Percentiles rank a stretch among this genome's conserved stretches.
Evolutionary conservation across 2,888 invertebrate genomes (phyloP).

Genomic region (Pinctada fucata): DNA sequence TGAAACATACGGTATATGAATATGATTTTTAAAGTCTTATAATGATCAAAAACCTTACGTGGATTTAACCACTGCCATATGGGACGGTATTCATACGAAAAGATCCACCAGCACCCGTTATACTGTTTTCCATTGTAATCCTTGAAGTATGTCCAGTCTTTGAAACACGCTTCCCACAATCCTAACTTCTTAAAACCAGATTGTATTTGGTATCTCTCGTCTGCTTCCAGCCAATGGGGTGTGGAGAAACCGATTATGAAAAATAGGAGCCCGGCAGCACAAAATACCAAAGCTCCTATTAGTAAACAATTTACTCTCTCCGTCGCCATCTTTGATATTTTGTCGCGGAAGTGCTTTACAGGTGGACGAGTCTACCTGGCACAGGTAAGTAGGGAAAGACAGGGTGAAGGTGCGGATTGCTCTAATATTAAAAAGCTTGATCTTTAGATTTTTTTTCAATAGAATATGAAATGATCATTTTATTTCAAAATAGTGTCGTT

Average conservation of each 20-base stretch:
- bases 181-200: slow-evolving; percentile 90
- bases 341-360: slow-evolving; percentile 22
- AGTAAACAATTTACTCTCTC: slow-evolving; percentile 43
- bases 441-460: too few relatives aligned
- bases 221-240: slow-evolving; percentile 67
- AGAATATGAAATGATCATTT: too few relatives aligned
- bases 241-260: slow-evolving; percentile 59
- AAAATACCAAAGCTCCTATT: slow-evolving; percentile 17
- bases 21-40: background rate
- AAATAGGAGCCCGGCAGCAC: slow-evolving; percentile 26
- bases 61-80: slow-evolving; percentile 93
- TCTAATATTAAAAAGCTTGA: too few relatives aligned
- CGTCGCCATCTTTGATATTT: slow-evolving; percentile 53
- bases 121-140: slow-evolving; percentile 92
- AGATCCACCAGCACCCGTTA: slow-evolving; percentile 98
- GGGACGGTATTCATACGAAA: slow-evolving; percentile 97
- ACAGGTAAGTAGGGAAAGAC: slow-evolving; percentile 8
- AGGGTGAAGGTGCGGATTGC: background rate
- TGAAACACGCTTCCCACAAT: slow-evolving; percentile 96
- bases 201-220: slow-evolving; percentile 49
- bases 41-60: slow-evolving; percentile 80
- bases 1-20: background rate
- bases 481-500: too few relatives aligned
- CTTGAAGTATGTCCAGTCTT: slow-evolving; percentile 89
- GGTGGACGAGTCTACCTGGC: slow-evolving; percentile 22